phyloP scores from a whole-genome alignment of 1,140 invertebrate genomes.

The Hestina assimilis region DNA sequence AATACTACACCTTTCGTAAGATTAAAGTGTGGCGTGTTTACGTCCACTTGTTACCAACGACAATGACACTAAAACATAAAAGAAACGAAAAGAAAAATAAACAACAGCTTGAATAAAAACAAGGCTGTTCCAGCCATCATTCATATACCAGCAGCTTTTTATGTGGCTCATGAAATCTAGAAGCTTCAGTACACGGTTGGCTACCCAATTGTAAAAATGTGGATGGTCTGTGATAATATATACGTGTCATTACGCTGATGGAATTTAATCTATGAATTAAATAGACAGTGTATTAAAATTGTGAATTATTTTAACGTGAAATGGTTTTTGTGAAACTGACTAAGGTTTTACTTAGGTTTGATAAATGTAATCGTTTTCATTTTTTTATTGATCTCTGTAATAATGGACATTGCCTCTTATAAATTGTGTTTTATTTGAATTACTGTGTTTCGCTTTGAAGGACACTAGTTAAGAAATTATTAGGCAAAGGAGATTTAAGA shows the following conservation, averaged over 20 bases:
- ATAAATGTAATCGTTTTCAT: too few species aligned
- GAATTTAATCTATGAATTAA: background rate
- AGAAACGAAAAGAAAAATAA: constrained; percentile 17
- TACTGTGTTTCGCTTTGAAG: too few species aligned
- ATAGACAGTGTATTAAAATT: background rate
- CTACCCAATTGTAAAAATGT: constrained; percentile 13
- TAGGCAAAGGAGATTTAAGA: too few species aligned
- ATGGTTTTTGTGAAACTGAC: background rate
- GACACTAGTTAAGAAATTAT: too few species aligned
- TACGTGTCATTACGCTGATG: background rate
- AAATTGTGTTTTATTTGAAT: too few species aligned
- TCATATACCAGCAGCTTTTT: constrained; percentile 14
- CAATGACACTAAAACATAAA: constrained; percentile 19
- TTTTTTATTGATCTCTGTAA: too few species aligned
- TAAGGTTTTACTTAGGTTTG: too few species aligned
- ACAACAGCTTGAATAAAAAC: constrained; percentile 15
- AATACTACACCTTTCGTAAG: too few species aligned
- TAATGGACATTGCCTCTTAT: too few species aligned
- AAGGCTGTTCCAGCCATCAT: constrained; percentile 23
- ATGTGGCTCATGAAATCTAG: constrained; percentile 18
- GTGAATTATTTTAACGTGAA: too few species aligned
- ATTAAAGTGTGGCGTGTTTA: constrained; percentile 7
- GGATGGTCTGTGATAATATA: constrained; percentile 9
- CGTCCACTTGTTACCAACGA: constrained; percentile 3
- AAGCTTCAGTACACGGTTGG: constrained; percentile 12